Base-by-base conservation (phyloP, 2,888 invertebrate genomes). In the Malacosoma neustria region DNA sequence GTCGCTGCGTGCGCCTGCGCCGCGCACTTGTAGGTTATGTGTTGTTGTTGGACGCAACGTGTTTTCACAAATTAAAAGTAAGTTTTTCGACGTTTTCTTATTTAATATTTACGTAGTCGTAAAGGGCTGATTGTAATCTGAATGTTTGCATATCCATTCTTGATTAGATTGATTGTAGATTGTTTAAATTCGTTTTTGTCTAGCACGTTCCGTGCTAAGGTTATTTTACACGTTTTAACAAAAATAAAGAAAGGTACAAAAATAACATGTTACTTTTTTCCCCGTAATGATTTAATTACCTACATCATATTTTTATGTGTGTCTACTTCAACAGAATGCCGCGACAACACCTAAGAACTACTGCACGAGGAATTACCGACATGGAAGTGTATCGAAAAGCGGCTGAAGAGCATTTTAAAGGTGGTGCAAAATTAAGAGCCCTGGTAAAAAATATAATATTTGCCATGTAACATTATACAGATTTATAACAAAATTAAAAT, bases 61-160 rank as follows among this genome's bases (percentile, higher is more conserved):
- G 33, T 13, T 33, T 33, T 33, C 14, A 13, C 33, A 33, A 13
- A 13, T 11, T 9, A 33, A 33, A 33, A 12, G 13, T 13, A 30
- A 30, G 36, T 36, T 34, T 40, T 40, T 40, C 13, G 36, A 34
- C 7, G 34, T 36, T 31, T 34, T 33, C 14, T 39, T 33, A 36
- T 37, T 36, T 15, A 32, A 30, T 39, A 37, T 42, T 39, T 37
- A 30, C 32, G 31, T 39, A 35, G 32, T 39, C 22, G 11, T 37
- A 35, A 37, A 39, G 31, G 30, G 35, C 31, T 39, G 39, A 33
- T 42, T 37, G 11, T 35, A 39, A 42, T 39, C 39, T 39, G 35
- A 42, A 35, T 39, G n/a, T 42, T 39, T 37, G 35, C 33, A 33
- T 40, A 32, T 34, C 29, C n/a, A 36, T 41, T 38, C 34, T 36